phyloP scores from a whole-genome alignment of 2,797 vertebrate genomes.

The Crax fasciolata region DNA sequence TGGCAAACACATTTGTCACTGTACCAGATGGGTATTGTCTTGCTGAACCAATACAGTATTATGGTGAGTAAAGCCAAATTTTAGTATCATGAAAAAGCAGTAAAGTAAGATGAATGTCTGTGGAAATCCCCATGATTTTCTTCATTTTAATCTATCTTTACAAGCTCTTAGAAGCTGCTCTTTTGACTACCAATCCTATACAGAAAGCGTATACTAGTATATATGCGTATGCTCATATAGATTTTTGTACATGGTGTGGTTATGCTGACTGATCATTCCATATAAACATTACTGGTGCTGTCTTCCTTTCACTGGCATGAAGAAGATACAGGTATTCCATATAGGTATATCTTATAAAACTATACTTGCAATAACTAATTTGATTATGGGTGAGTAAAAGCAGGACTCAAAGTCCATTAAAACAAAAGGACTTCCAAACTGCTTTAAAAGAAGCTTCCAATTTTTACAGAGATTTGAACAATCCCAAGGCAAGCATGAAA shows the following conservation, averaged over 20 bases:
- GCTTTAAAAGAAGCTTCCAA: neutral
- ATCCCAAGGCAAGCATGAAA: constrained; percentile 1
- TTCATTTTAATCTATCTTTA: neutral
- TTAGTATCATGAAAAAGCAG: neutral
- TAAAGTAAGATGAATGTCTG: neutral
- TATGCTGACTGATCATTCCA: neutral
- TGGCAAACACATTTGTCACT: constrained; percentile 88
- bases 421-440: neutral
- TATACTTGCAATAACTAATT: neutral
- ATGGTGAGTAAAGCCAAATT: constrained; percentile 84
- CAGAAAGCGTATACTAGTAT: neutral
- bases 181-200: neutral
- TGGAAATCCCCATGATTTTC: neutral
- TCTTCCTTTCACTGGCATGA: neutral
- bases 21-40: constrained; percentile 87
- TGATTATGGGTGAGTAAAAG: neutral
- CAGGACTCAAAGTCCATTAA: neutral
- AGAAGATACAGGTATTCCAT: neutral
- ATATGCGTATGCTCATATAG: neutral
- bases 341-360: neutral
- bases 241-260: neutral
- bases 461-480: constrained; percentile 18
- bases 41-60: constrained; percentile 89
- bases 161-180: neutral
- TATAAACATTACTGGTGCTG: neutral